Conservation (phyloP, 2,113 vertebrate species). For the Edolisoma coerulescens region DNA sequence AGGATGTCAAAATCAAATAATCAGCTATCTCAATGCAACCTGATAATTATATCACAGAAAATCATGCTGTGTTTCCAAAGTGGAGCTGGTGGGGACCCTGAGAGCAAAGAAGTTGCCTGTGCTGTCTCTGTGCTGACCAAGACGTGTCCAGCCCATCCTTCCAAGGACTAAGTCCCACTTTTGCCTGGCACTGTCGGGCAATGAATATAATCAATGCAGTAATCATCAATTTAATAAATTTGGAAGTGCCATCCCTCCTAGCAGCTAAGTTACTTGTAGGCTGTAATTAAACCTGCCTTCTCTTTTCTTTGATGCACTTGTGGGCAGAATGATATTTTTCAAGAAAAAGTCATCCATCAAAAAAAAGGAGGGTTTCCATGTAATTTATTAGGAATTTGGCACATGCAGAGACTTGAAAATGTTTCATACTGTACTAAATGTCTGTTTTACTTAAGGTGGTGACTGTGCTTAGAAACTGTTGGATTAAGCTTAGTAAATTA, state of each 20-base stretch:
- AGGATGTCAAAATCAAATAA: background rate
- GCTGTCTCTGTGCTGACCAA: background rate
- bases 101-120: background rate
- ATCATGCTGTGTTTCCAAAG: background rate
- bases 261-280: background rate
- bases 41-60: background rate
- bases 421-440: background rate
- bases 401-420: background rate
- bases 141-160: fast-evolving
- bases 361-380: background rate
- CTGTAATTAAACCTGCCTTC: background rate
- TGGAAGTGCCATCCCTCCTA: background rate
- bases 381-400: background rate
- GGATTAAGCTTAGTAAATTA: background rate
- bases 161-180: background rate
- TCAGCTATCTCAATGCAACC: background rate
- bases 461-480: background rate
- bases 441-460: background rate
- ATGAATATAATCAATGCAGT: background rate
- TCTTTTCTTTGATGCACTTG: background rate
- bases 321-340: conserved; percentile 3
- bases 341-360: background rate
- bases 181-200: background rate
- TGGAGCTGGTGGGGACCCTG: background rate
- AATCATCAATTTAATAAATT: background rate